Evolutionary conservation across 2,113 vertebrate species (phyloP), one percentile per base, ranked within the genome.

Genomic region (Cyanoliseus patagonus): DNA sequence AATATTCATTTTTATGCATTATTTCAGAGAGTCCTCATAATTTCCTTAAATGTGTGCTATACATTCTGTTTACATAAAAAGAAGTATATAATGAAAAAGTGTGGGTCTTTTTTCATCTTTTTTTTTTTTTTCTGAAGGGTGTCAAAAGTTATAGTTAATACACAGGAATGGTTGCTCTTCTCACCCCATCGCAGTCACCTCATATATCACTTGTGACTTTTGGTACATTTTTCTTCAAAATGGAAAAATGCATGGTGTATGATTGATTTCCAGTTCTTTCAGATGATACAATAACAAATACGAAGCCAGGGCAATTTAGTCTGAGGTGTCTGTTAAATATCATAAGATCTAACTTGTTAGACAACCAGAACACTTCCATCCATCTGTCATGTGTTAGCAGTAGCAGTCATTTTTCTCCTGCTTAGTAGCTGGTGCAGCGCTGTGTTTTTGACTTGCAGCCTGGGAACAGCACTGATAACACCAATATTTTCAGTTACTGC

Each of bases 231-330:
- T 86, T 90, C 66, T 51, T 15, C 30, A 47, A 81, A 81, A 61
- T 0, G 8, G 35, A 47, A 88, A 97, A 95, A 90, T 47, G 11
- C 25, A 49, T 18, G 31, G 19, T 70, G 39, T 67, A 63, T 94
- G 90, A 95, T 86, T 93, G 84, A 97, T 94, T 95, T 86, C 53
- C 59, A 96, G 0, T 93, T 94, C 61, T 92, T 94, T 86, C 47
- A 94, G 55, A 89, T 86, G 44, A 79, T 77, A 83, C n/a, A 86
- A 6, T 61, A 44, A 95, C 76, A 97, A 96, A 92, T 76, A 93
- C 87, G 84, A 84, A 82, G 4, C 28, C 11, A 7, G n/a, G 88
- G 27, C 42, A 83, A 86, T 93, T 49, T 51, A 84, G 3, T 70
- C 11, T 86, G 37, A 41, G 28, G 18, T 95, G 63, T 92, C 61